Conservation (phyloP, 2,113 vertebrate species). For the Peucedramus taeniatus region DNA sequence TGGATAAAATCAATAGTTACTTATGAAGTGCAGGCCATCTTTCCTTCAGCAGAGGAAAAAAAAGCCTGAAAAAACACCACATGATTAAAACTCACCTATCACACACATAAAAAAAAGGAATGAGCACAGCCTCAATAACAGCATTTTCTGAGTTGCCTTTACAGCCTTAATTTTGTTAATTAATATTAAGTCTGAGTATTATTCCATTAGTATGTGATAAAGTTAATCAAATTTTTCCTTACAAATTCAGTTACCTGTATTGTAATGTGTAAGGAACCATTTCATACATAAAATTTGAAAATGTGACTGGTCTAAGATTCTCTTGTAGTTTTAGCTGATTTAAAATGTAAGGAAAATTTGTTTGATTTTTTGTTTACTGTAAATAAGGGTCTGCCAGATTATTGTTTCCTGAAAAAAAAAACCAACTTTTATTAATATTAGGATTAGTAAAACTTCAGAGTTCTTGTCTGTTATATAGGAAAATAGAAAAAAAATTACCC, state of each 20-base stretch:
- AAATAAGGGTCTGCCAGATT: background rate
- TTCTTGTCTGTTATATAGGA: background rate
- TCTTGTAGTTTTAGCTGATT: background rate
- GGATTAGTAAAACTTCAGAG: background rate
- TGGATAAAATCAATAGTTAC: background rate
- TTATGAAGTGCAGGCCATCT: background rate
- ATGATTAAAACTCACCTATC: background rate
- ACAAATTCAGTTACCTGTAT: background rate
- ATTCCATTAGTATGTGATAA: background rate
- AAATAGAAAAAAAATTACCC: background rate
- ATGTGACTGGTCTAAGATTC: background rate
- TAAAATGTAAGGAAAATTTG: background rate
- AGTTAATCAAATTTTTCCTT: background rate
- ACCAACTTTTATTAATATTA: background rate
- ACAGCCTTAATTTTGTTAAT: background rate
- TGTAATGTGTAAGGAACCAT: background rate
- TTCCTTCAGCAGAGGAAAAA: background rate
- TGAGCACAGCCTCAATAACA: background rate
- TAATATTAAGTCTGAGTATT: background rate
- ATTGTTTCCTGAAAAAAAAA: background rate
- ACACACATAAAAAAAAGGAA: background rate
- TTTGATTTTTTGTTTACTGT: background rate
- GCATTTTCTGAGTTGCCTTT: background rate
- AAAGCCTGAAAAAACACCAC: background rate
- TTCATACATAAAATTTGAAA: background rate